Base-by-base conservation (phyloP, 2,888 invertebrate genomes). In the Polydrusus tereticollis region DNA sequence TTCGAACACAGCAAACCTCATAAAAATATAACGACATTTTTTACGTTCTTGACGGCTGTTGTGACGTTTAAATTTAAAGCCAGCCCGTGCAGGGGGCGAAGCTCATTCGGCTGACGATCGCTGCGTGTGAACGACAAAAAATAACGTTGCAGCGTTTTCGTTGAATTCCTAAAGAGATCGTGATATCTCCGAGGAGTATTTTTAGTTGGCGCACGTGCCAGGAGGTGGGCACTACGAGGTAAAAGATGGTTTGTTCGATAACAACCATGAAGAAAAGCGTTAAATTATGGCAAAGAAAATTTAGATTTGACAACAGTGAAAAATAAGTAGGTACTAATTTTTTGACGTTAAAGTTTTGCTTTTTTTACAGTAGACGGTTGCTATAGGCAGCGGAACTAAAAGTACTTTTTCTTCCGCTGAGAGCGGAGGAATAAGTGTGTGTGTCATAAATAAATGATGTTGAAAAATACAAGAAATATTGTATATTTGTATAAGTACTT, bases 41-140 rank as follows among this genome's bases (percentile, higher is more conserved):
- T 50, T 50, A 50, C 50, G 14, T 23, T 26, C 50, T 50, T 50
- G 50, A 50, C 50, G 50, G 50, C 50, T 50, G 50, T 50, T 50
- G 50, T 50, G 50, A 50, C 50, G 26, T 50, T 50, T 50, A 50
- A 50, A 50, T 50, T 50, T 50, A 26, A 50, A 50, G 26, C 14
- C 50, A 26, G 5, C 23, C 50, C 50, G 50, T 50, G 50, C 26
- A 14, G 50, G 14, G 50, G 14, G 14, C 26, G 50, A 50, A 50
- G 26, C 50, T 26, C 50, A 21, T 50, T 50, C 50, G 26, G 0
- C n/a, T 50, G 50, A 50, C 26, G 50, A 14, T 7, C 50, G 50
- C 26, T 50, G 50, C 50, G 50, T 50, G 50, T 14, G n/a, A 26
- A 50, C 50, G 23, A 26, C 50, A 14, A 50, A 50, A 50, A 50